Conservation (phyloP, 2,113 vertebrate species). For the Brachyhypopomus gauderio region DNA sequence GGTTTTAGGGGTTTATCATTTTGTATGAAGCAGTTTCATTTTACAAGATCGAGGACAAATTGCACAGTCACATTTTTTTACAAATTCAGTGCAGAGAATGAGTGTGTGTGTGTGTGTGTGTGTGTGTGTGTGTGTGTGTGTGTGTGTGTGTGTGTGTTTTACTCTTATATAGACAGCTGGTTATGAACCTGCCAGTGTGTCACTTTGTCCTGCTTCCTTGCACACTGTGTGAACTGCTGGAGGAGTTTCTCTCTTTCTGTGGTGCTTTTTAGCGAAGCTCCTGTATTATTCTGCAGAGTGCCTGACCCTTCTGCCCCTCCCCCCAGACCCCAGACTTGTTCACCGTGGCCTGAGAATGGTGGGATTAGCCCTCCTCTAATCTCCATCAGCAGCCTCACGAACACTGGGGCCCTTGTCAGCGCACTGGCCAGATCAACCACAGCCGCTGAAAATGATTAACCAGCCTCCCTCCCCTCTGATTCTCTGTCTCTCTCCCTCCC, state of each 20-base stretch:
- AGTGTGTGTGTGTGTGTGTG: not conserved
- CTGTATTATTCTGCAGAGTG: conserved; percentile 11
- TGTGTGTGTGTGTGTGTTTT: too few species aligned
- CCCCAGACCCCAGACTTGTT: not conserved
- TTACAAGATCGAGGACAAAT: not conserved
- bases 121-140: too few species aligned
- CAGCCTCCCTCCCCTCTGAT: conserved; percentile 54
- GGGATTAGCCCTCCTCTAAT: conserved; percentile 66
- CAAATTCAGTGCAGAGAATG: too few species aligned
- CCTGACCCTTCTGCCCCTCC: not conserved
- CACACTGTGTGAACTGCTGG: not conserved
- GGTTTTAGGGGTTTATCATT: not conserved
- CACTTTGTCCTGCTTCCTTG: too few species aligned
- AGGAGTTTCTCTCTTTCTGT: conserved; percentile 41
- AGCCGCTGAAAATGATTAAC: conserved; percentile 76
- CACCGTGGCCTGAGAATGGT: conserved; percentile 55
- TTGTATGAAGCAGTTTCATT: not conserved
- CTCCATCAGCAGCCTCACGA: conserved; percentile 67
- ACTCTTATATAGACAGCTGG: not conserved
- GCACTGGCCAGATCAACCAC: conserved; percentile 69
- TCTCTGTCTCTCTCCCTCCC: not conserved
- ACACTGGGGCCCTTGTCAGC: conserved; percentile 76
- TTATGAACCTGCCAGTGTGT: conserved; percentile 14
- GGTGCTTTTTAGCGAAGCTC: conserved; percentile 17
- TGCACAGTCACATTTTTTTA: not conserved